Evolutionary conservation across 2,113 vertebrate genomes (phyloP).

Genomic region (Pomatostomus ruficeps): DNA sequence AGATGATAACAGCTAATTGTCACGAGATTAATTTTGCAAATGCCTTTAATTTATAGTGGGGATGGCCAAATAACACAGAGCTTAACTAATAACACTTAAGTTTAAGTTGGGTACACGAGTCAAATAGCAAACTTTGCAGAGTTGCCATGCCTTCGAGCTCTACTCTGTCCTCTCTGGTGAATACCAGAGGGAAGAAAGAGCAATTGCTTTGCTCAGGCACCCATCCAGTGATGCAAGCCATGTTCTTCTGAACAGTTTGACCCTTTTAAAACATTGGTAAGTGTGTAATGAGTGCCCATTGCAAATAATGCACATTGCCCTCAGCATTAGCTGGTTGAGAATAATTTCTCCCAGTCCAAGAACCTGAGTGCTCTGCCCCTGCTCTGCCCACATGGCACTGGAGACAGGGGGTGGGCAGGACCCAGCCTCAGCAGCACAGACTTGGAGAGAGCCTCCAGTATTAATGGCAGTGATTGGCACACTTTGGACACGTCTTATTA

Average conservation of each 20-base stretch:
- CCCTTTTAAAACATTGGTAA: neutral
- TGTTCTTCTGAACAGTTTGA: neutral
- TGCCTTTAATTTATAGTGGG: neutral
- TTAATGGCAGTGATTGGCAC: neutral
- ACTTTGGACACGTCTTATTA: neutral
- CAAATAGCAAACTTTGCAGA: neutral
- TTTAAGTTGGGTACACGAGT: neutral
- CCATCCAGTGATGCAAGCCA: neutral
- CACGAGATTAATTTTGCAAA: neutral
- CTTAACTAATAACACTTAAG: neutral
- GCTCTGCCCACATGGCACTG: accelerated
- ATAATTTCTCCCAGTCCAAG: neutral
- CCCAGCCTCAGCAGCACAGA: neutral
- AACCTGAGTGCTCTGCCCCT: neutral
- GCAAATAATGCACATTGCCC: neutral
- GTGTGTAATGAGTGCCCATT: neutral
- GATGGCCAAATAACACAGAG: neutral
- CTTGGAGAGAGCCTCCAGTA: neutral
- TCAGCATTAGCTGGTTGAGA: neutral
- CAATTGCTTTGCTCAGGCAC: neutral
- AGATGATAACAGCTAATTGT: neutral
- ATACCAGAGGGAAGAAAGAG: neutral
- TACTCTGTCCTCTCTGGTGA: neutral
- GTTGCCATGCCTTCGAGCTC: neutral
- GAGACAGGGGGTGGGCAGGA: neutral